Evolutionary conservation across 2,797 vertebrate genomes (phyloP), one percentile per base, ranked within the genome.

Genomic region (Columba guinea): DNA sequence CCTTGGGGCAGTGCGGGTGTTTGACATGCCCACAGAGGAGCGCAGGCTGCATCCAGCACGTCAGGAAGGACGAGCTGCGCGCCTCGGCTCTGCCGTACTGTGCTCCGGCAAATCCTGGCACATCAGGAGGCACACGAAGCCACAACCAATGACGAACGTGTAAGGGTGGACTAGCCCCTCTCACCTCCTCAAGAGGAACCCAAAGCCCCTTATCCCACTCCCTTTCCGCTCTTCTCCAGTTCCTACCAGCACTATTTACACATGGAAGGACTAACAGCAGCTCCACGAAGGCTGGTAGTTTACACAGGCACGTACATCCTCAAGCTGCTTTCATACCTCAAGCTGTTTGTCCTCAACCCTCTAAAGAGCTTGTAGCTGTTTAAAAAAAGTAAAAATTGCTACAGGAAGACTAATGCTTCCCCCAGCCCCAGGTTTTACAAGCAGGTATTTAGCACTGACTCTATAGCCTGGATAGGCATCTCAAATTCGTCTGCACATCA

Each of bases 21-120:
- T 22, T 9, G 20, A 2, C 3, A 6, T 1, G 3, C 60, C 10
- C 48, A 27, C 2, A 0, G 0, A 41, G 39, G 39, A 53, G 22
- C n/a, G 35, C 11, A 13, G 13, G 49, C 26, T 28, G 24, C 23
- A 35, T 11, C 12, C 59, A 39, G 34, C 21, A 22, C 24, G 7
- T 15, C 9, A 6, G 27, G 59, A n/a, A 48, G 34, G 18, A 67
- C 12, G 2, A 39, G 34, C 5, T 1, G 34, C 28, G 28, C 5
- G 3, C 19, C 39, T 23, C 11, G 1, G 39, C 48, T 18, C 35
- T 20, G 41, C 23, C 28, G 32, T 21, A 16, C 52, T 52, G 35
- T 2, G 14, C 18, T 64, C 46, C 8, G 17, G 37, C 37, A 63
- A 65, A 59, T 10, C 35, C 73, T 30, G 28, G 24, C 49, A 48